Percentiles rank a stretch among this genome's conserved stretches.
Evolutionary conservation across 2,888 invertebrate genomes (phyloP).

Genomic region (Xestia xanthographa): DNA sequence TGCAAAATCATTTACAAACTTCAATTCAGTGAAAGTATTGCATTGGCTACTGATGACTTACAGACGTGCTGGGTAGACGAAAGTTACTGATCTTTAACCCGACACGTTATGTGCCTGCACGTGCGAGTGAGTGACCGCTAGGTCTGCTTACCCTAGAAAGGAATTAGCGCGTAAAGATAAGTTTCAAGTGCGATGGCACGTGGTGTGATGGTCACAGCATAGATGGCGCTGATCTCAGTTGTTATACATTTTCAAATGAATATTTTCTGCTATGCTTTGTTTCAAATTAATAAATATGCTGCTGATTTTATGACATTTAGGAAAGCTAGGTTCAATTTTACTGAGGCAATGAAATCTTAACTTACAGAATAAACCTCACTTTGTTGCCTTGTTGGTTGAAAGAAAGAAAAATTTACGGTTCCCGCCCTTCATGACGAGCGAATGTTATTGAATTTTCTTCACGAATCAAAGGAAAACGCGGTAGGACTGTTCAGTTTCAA

Average conservation of each 20-base stretch:
- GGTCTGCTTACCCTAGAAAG: conserved; percentile 33
- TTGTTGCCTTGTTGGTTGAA: not conserved
- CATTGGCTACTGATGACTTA: conserved; percentile 17
- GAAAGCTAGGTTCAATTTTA: not conserved
- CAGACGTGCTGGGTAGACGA: conserved; percentile 23
- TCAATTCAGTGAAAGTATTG: conserved; percentile 28
- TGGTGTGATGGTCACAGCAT: not conserved
- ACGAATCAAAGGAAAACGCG: not conserved
- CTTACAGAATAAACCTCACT: not conserved
- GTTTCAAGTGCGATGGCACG: not conserved
- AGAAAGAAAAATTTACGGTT: not conserved
- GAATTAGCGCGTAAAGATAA: conserved; percentile 31
- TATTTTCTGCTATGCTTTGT: not conserved
- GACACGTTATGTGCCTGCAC: conserved; percentile 21
- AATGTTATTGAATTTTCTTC: not conserved
- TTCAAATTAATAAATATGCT: not conserved
- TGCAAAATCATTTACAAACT: not conserved
- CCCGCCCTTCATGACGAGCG: not conserved
- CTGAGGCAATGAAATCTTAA: not conserved
- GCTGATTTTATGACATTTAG: not conserved
- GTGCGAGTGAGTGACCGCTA: conserved; percentile 7
- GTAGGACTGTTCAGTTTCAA: conserved; percentile 14
- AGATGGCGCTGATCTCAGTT: conserved; percentile 43
- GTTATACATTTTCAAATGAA: not conserved
- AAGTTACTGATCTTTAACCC: conserved; percentile 46